Evolutionary conservation across 2,888 invertebrate species (phyloP).

Genomic region (Sericinus montela): DNA sequence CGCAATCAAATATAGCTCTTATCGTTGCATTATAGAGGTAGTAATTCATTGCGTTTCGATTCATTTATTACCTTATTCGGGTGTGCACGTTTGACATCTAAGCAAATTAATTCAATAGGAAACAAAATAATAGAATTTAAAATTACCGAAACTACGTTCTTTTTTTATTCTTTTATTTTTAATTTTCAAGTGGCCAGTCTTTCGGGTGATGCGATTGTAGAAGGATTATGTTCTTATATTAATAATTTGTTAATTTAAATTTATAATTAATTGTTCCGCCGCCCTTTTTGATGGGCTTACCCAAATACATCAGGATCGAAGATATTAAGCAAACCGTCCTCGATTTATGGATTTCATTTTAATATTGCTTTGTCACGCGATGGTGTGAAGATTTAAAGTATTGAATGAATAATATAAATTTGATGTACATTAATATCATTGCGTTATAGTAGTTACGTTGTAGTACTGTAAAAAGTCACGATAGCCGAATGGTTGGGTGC

Average conservation of each 20-base stretch:
- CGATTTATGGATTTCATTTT: slow-evolving; percentile 50
- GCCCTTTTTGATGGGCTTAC: slow-evolving; percentile 49
- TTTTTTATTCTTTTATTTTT: no score
- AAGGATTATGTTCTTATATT: no score
- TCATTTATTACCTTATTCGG: slow-evolving; percentile 6
- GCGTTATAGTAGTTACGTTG: background rate
- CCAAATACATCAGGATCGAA: slow-evolving; percentile 59
- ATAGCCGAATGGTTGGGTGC: no score
- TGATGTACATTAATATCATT: slow-evolving; percentile 1
- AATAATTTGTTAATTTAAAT: no score
- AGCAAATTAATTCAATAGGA: background rate
- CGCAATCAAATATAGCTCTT: slow-evolving; percentile 14
- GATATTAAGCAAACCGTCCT: slow-evolving; percentile 51
- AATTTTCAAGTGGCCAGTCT: no score
- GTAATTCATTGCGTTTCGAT: background rate
- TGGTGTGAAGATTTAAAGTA: slow-evolving; percentile 22
- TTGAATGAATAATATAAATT: slow-evolving; percentile 17
- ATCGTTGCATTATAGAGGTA: slow-evolving; percentile 1
- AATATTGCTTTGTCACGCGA: slow-evolving; percentile 54
- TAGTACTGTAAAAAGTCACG: no score
- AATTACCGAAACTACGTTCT: no score
- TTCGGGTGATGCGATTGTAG: no score
- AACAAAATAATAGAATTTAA: no score
- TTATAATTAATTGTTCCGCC: slow-evolving; percentile 32
- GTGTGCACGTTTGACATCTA: background rate